Conservation (phyloP, 2,797 vertebrate species). For the Microctenopoma stevenorrisi region DNA sequence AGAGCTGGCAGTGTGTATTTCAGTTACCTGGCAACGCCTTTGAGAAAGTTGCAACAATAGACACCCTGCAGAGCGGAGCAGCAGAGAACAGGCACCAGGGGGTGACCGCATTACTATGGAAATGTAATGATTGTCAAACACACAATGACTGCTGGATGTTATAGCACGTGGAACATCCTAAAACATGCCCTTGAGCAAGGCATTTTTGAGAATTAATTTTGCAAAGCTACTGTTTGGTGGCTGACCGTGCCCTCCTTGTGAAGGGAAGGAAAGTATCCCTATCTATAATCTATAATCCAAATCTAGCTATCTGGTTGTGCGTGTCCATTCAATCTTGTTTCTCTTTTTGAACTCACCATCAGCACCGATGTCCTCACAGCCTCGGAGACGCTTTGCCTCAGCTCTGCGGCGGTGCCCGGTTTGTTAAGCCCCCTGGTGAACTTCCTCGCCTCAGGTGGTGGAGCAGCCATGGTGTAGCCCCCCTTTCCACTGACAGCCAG, state of each 20-base stretch:
- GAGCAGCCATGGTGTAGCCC: conserved; percentile 71
- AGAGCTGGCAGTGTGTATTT: conserved; percentile 61
- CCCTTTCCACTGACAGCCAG: conserved; percentile 48
- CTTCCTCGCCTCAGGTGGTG: conserved; percentile 90
- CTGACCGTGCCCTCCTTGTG: neutral
- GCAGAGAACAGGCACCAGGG: conserved; percentile 7
- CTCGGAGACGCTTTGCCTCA: conserved; percentile 96
- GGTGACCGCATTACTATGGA: neutral
- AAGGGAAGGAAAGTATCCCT: neutral
- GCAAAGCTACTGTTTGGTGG: neutral
- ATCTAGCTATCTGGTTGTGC: no score
- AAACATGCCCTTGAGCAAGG: neutral
- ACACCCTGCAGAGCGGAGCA: conserved; percentile 19
- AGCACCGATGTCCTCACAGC: conserved; percentile 92
- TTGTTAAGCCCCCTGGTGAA: conserved; percentile 94
- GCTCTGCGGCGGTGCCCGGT: conserved; percentile 94
- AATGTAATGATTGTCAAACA: neutral
- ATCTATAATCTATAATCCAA: no score
- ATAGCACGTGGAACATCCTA: neutral
- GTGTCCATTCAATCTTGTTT: neutral
- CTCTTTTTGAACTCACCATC: conserved; percentile 82
- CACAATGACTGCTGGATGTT: neutral
- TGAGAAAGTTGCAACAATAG: conserved; percentile 65
- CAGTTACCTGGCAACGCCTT: conserved; percentile 76
- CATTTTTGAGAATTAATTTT: neutral